Conservation (phyloP, 2,113 vertebrate species). For the Petroica traversi region DNA sequence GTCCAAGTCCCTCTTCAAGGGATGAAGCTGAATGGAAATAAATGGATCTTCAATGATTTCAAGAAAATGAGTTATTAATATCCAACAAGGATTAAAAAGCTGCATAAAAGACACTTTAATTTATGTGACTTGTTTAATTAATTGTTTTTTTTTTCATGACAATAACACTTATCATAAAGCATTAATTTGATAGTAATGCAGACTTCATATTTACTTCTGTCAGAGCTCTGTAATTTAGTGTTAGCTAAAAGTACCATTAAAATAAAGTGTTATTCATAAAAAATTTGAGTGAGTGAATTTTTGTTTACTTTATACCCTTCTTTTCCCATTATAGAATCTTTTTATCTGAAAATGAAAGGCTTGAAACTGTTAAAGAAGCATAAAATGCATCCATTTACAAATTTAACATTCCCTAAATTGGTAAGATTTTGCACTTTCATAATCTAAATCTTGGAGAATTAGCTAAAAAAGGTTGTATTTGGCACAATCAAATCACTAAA, state of each 20-base stretch:
- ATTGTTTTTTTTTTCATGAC: background rate
- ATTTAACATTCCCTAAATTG: slow-evolving; percentile 6
- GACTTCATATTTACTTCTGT: background rate
- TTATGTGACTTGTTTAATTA: background rate
- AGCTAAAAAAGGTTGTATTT: background rate
- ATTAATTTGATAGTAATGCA: slow-evolving; percentile 38
- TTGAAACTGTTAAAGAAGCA: slow-evolving; percentile 19
- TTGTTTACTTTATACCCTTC: background rate
- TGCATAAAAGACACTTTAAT: background rate
- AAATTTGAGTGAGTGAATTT: background rate
- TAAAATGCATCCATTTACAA: slow-evolving; percentile 12
- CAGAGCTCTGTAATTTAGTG: slow-evolving; percentile 25
- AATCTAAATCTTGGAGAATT: background rate
- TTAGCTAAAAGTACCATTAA: slow-evolving; percentile 41
- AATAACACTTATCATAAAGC: slow-evolving; percentile 1
- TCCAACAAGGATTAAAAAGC: background rate
- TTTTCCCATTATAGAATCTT: slow-evolving; percentile 18
- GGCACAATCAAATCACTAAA: background rate
- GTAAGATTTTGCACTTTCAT: background rate
- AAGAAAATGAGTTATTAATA: background rate
- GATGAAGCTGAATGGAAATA: background rate
- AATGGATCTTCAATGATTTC: background rate
- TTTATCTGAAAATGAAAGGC: background rate
- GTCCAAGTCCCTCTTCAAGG: background rate
- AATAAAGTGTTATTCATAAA: slow-evolving; percentile 11